Base-by-base conservation (phyloP, 2,888 invertebrate genomes). In the Euspilapteryx auroguttella region DNA sequence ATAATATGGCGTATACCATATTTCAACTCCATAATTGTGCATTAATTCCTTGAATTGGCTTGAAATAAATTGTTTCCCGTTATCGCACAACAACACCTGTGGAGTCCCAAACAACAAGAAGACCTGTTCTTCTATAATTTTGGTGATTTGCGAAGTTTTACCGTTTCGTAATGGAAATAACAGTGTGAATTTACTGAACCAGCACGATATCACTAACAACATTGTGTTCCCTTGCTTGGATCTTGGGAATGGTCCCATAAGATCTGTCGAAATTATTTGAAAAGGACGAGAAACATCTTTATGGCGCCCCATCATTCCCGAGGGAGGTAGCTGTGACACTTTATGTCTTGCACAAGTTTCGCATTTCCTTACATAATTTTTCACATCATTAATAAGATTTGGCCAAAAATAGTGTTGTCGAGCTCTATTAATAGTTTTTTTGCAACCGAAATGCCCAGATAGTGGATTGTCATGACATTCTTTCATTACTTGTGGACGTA, bases 1-100 rank as follows among this genome's bases (percentile, higher is more conserved):
- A 31, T 54, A 51, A 8, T 33, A 25, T 3, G 38, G 36, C 1
- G 38, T 38, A 7, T 29, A 35, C 37, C 34, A 35, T 7, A 34
- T 15, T 9, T 32, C 11, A 1, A 14, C n/a, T 4, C 31, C 30
- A n/a, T 32, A 35, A 1, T 29, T 32, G 0, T 21, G 12, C 4
- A 22, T 21, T 1, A 32, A 27, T 25, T 29, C 34, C 20, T 32
- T 40, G 24, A 38, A 37, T n/a, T 28, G 20, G 1, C 28, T 12
- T 10, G 33, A 22, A 0, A 13, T 27, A 26, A 40, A 38, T 14
- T 40, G 38, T 30, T 28, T 24, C 48, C 48, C 47, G 8, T 24
- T 24, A 24, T 24, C 24, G 8, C 10, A 24, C 7, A 24, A 4
- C 4, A 11, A 12, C 3, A 12, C 12, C 12, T 24, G 4, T 24